These are phyloP conservation scores for Pollenia amentaria DNA, from an alignment of 2,888 invertebrate genomes.

Conservation along the genomic window DNA sequence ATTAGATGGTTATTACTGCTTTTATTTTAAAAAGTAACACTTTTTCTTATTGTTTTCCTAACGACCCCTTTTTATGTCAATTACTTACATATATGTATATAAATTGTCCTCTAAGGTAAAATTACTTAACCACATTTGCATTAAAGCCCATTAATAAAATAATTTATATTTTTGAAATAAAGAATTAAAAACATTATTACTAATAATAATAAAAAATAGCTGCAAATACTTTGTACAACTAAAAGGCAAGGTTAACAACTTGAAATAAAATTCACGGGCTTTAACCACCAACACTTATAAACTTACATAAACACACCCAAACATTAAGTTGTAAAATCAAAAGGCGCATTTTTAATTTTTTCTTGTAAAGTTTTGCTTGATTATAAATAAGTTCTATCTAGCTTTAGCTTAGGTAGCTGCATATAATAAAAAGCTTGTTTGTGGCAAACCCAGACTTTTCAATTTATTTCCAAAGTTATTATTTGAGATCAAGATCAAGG, in stretches of 20 bases:
- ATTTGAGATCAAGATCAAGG: slow-evolving; percentile 83
- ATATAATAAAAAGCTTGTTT: slow-evolving; percentile 27
- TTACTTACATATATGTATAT: neutral
- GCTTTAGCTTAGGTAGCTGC: slow-evolving; percentile 42
- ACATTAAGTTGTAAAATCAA: slow-evolving; percentile 5
- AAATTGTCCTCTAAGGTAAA: slow-evolving; percentile 2
- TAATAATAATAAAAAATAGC: neutral
- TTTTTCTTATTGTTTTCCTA: neutral
- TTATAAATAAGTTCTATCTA: slow-evolving; percentile 39
- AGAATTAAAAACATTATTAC: neutral
- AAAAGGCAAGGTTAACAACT: slow-evolving; percentile 60
- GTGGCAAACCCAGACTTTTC: slow-evolving; percentile 37
- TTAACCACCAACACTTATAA: neutral
- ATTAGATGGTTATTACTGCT: too few species aligned
- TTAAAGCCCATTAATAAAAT: neutral
- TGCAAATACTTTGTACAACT: slow-evolving; percentile 9
- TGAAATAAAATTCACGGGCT: slow-evolving; percentile 56
- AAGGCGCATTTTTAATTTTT: too few species aligned
- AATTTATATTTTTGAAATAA: neutral
- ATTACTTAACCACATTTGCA: slow-evolving; percentile 9
- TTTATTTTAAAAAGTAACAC: neutral
- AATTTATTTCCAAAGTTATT: slow-evolving; percentile 41
- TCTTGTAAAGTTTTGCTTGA: neutral
- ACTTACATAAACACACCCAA: slow-evolving; percentile 19
- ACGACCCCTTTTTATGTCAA: neutral